These are phyloP conservation scores for Crocuta crocuta DNA, from an alignment of 2,113 vertebrate genomes.

Conservation along the genomic window DNA sequence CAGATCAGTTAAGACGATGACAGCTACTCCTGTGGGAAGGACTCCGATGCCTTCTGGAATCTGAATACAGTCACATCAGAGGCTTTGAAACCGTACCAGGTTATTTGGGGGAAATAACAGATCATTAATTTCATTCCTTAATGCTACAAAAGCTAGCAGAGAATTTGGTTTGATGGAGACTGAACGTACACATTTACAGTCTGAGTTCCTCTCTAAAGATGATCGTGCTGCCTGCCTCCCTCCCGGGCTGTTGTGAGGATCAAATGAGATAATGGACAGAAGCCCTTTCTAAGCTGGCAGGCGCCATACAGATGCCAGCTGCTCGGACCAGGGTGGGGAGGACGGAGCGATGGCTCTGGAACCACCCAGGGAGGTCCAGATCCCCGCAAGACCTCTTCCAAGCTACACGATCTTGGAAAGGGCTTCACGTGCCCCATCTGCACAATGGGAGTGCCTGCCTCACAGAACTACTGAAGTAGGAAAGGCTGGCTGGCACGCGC, in stretches of 20 bases:
- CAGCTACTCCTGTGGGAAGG: constrained; percentile 68
- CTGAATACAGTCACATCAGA: constrained; percentile 65
- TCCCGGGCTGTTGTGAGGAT: constrained; percentile 45
- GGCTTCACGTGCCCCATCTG: not conserved
- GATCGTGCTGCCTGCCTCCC: constrained; percentile 57
- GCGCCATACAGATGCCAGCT: not conserved
- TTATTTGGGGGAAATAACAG: constrained; percentile 60
- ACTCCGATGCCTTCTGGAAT: constrained; percentile 66
- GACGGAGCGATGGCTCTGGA: fast-evolving
- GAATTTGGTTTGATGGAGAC: constrained; percentile 44
- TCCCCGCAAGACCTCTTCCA: not conserved
- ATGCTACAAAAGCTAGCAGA: constrained; percentile 66
- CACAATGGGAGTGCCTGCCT: not conserved
- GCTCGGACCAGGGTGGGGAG: not conserved
- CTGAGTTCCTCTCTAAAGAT: constrained; percentile 67
- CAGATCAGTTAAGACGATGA: constrained; percentile 41
- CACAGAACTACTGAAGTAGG: fast-evolving
- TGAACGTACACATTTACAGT: constrained; percentile 48
- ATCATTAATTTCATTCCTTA: constrained; percentile 70
- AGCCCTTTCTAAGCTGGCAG: not conserved
- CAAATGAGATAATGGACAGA: not conserved
- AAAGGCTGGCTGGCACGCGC: not conserved
- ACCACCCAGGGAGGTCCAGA: not conserved
- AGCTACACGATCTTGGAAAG: not conserved
- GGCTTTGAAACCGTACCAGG: constrained; percentile 56